Conservation (phyloP, 2,888 invertebrate species). For the Dryomyza anilis region DNA sequence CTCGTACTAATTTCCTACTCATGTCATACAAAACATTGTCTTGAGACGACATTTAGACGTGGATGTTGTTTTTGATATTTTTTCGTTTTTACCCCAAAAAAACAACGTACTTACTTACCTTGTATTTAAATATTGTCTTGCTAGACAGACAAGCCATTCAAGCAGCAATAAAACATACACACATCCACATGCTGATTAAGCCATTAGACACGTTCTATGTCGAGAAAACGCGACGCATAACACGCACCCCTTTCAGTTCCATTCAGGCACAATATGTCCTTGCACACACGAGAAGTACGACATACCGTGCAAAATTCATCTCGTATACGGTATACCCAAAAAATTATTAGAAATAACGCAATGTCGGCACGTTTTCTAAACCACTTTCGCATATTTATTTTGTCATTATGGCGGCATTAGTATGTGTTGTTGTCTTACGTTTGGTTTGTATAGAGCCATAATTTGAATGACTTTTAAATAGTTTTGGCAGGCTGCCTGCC, state of each 20-base stretch:
- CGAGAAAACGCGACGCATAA: no score
- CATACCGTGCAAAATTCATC: conserved; percentile 36
- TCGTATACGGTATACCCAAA: conserved; percentile 27
- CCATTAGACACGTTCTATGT: conserved; percentile 30
- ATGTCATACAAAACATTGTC: background rate
- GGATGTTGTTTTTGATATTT: background rate
- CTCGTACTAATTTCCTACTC: background rate
- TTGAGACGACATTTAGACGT: background rate
- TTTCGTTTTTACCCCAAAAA: background rate
- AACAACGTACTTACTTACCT: no score
- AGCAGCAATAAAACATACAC: no score
- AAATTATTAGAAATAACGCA: conserved; percentile 27
- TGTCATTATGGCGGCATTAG: conserved; percentile 59
- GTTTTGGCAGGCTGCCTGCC: conserved; percentile 39
- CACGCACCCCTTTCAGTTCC: no score
- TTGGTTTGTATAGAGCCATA: conserved; percentile 36
- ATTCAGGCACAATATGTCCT: background rate
- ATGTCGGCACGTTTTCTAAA: conserved; percentile 48
- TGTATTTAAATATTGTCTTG: conserved; percentile 21
- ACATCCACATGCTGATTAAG: conserved; percentile 14
- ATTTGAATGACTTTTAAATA: conserved; percentile 59
- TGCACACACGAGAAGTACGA: background rate
- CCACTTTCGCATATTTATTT: conserved; percentile 60
- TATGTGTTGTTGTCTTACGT: conserved; percentile 10
- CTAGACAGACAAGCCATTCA: no score